Base-by-base conservation (phyloP, 2,797 vertebrate species). In the Clarias platycephalus region DNA sequence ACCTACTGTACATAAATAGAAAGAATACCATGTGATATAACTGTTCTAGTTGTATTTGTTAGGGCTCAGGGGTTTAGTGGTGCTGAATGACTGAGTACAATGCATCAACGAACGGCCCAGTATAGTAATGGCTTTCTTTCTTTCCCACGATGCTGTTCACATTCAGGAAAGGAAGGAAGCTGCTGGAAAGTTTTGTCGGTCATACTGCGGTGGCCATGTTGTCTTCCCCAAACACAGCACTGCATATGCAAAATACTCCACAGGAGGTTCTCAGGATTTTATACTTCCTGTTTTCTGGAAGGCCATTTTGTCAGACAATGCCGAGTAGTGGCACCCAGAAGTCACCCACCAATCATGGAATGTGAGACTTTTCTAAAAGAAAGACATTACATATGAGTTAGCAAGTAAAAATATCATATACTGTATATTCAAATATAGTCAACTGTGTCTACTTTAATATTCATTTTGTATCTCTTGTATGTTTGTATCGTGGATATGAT, bases 191-290 rank as follows among this genome's bases (percentile, higher is more conserved):
- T 91, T 91, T 91, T 91, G 90, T 85, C 88, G 82, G 85, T 85
- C 87, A 89, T 86, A 83, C 87, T 87, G 64, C 71, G 64, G 84
- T 71, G 28, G 84, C 87, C 80, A 85, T 86, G 80, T 87, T 86
- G 80, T 71, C 78, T 55, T 83, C 80, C 64, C 82, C 86, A 87
- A 90, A 91, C 86, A 85, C 82, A 84, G 84, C 85, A 85, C 87
- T 91, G 84, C 85, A 89, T 84, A 86, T 83, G 87, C 91, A 88
- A 89, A 94, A 92, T 88, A 92, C 90, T 88, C 88, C 83, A 90
- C 92, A 94, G 94, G 95, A 95, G 93, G 92, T 94, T 95, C 94
- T 95, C 93, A 92, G 92, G 93, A 91, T 88, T 92, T 91, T 91
- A 92, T 86, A 83, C 90, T 93, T 95, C 95, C 95, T 95, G 94